Evolutionary conservation across 1,140 invertebrate genomes (phyloP), one percentile per base, ranked within the genome.

Genomic region (Monomorium pharaonis): DNA sequence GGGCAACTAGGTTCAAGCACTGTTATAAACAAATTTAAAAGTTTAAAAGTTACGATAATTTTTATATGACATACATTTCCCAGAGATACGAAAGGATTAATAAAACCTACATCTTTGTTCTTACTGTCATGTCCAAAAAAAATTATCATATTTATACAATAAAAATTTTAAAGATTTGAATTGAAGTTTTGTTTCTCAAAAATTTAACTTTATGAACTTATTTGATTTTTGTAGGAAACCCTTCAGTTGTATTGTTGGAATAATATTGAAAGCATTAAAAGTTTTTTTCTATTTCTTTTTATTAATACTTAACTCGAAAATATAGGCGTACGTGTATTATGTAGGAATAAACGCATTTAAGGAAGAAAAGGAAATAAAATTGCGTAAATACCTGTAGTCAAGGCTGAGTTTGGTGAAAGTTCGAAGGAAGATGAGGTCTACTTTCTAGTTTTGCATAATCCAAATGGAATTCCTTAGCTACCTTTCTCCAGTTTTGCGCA

Each of bases 361-460:
- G 58, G 2, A 18, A 42, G 63, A 67, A 37, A 30, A 56, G n/a
- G 3, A 9, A 75, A 85, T 75, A n/a, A 65, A 87, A 60, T 63
- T 51, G 63, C 56, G n/a, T n/a, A n/a, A n/a, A 93, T 94, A 93
- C 94, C 94, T 95, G 94, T 94, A 95, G 95, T 95, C 94, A 95
- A 95, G 95, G 94, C 94, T 94, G 95, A 87, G 90, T 93, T 93
- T 93, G 94, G 89, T 94, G 93, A 92, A 95, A 95, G 85, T 93
- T 94, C 42, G 93, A 88, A 62, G 94, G 94, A 93, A 95, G 94
- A 92, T 95, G 94, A 88, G 98, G 98, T 94, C 98, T 97, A 85
- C 98, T 98, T 95, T 99, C 99, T 94, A 99, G 96, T 96, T 99
- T 99, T 95, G 98, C 98, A 96, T 99, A 99, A 95, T 99, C 99